These are phyloP conservation scores for Chironomus tepperi DNA, from an alignment of 1,140 invertebrate species.

Conservation along the genomic window DNA sequence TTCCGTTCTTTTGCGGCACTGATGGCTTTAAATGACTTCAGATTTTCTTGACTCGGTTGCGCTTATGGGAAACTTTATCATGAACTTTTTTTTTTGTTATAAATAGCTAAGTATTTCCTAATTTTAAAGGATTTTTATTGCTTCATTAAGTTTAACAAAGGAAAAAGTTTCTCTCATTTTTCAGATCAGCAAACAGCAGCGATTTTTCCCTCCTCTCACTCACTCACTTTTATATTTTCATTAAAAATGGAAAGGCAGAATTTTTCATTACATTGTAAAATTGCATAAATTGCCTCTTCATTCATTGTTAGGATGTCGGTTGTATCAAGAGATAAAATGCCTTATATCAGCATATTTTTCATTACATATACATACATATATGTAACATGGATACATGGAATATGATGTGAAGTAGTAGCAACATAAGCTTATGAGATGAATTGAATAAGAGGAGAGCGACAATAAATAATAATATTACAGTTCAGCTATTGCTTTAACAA, in stretches of 20 bases:
- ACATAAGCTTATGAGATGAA: neutral
- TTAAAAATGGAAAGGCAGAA: neutral
- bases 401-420: neutral
- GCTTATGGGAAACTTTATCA: neutral
- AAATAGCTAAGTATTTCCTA: neutral
- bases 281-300: conserved; percentile 10
- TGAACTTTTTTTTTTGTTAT: neutral
- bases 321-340: neutral
- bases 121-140: conserved; percentile 4
- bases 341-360: neutral
- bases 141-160: conserved; percentile 9
- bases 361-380: neutral
- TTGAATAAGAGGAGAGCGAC: neutral
- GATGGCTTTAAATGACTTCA: neutral
- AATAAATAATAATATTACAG: conserved; percentile 15
- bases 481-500: neutral
- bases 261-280: neutral
- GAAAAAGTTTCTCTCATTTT: neutral
- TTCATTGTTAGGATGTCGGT: conserved; percentile 9
- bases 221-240: neutral
- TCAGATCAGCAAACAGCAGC: no score
- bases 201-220: neutral
- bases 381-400: neutral
- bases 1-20: neutral
- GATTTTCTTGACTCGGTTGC: neutral